Evolutionary conservation across 2,113 vertebrate species (phyloP), one percentile per base, ranked within the genome.

Genomic region (Spea bombifrons): DNA sequence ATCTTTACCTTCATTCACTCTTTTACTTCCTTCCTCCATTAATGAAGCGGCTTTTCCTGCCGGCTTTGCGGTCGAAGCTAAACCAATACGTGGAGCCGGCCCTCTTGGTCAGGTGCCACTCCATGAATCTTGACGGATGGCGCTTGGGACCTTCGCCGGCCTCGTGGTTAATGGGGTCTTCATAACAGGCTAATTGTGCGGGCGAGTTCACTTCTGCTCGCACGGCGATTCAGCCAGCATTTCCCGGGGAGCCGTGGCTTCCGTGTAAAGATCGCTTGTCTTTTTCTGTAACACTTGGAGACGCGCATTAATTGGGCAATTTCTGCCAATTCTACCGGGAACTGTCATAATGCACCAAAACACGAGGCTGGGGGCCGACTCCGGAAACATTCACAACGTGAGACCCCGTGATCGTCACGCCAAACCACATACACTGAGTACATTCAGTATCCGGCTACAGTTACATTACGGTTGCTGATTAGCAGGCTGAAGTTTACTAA

Each of bases 111-210:
- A 75, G 57, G 30, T 82, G 47, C 78, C 69, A 69, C 70, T 48
- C 78, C 17, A 5, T 73, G 67, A 84, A 69, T 82, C 80, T 71
- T 78, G 49, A 7, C 65, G 69, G 49, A 69, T 85, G 84, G 76
- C 67, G 78, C 75, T 46, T 44, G 75, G 80, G 64, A 17, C 43
- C 9, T 85, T 81, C 82, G 84, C 76, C 80, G 4, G 2, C 2
- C 16, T 65, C 75, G 66, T 66, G 52, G 73, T 71, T 83, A 8
- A 52, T 78, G 8, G 5, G 76, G 1, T 85, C 75, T 71, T 85
- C 55, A 44, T 78, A 78, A 81, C 43, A 44, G 73, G 57, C 75
- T 70, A 82, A 65, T 64, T n/a, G 71, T 4, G 6, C 7, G 45
- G 64, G 1, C 17, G 3, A 9, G 3, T 48, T 13, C n/a, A 17